Base-by-base conservation (phyloP, 2,888 invertebrate species). In the Salticus scenicus region DNA sequence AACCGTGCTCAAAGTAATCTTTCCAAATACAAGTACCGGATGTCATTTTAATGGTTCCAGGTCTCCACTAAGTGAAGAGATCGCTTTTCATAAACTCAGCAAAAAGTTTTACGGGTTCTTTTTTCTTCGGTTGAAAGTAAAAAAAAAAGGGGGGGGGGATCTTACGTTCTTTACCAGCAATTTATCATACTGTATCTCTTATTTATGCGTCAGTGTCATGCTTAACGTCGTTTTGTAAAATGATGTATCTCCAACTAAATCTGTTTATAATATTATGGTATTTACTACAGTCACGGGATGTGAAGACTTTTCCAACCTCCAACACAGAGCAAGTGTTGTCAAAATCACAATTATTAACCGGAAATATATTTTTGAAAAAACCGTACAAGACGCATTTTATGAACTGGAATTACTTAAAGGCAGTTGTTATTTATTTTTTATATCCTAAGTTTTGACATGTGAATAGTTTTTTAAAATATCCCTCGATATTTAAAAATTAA, bases 21-120 rank as follows among this genome's bases (percentile, higher is more conserved):
- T 57, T 24, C 57, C 24, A 57, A 24, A 57, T 57, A 57, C 57
- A 57, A 57, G 57, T 57, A 57, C 57, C 57, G 57, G 57, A 57
- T 57, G 57, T 57, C 57, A 20, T 5, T 8, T 57, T 57, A 57
- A 57, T 57, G 57, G 57, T 4, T 24, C 57, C 14, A 24, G 57
- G 57, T 57, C 20, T 7, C 24, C 57, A 24, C 57, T 57, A 57
- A 57, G 57, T 57, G 57, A 57, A 20, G 57, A 24, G 57, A 24
- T 57, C 57, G 20, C 17, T 24, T 57, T 57, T 57, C 57, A 57
- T 57, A 57, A 57, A 57, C 24, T 57, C 57, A 57, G 57, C 57
- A 57, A 57, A 57, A 57, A 57, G 17, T 17, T 47, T 47, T 57
- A 17, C 57, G 24, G 24, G 7, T 5, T 24, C 7, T 57, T 57